These are phyloP conservation scores for Gymnobelideus leadbeateri DNA, from an alignment of 2,113 vertebrate species.

Conservation along the genomic window DNA sequence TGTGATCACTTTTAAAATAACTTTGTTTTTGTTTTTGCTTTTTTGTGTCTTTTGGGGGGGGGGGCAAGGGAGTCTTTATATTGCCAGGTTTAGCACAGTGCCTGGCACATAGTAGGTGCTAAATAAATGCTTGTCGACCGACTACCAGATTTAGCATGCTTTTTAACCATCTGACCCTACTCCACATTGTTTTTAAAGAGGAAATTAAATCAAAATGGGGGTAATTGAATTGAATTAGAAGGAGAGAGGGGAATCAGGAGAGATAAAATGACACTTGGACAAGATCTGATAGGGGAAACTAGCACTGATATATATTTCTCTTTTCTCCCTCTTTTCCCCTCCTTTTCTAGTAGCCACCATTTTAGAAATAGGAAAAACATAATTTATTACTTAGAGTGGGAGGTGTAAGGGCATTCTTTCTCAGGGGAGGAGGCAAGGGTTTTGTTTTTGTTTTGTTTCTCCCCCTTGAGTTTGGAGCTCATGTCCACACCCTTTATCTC, in stretches of 20 bases:
- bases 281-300: not conserved
- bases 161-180: not conserved
- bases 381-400: not conserved
- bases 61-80: rapidly evolving
- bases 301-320: not conserved
- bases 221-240: not conserved
- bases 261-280: not conserved
- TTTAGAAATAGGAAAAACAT: not conserved
- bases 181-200: not conserved
- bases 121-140: not conserved
- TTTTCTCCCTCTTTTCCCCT: not conserved
- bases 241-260: not conserved
- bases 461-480: not conserved
- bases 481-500: not conserved
- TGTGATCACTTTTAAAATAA: rapidly evolving
- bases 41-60: not conserved
- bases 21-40: too few species aligned
- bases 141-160: not conserved
- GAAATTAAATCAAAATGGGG: not conserved
- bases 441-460: not conserved
- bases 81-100: not conserved
- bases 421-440: not conserved
- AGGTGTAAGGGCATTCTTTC: not conserved
- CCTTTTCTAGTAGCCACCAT: not conserved
- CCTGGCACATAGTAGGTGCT: rapidly evolving